Conservation (phyloP, 2,113 vertebrate genomes). For the Todiramphus saurophagus region DNA sequence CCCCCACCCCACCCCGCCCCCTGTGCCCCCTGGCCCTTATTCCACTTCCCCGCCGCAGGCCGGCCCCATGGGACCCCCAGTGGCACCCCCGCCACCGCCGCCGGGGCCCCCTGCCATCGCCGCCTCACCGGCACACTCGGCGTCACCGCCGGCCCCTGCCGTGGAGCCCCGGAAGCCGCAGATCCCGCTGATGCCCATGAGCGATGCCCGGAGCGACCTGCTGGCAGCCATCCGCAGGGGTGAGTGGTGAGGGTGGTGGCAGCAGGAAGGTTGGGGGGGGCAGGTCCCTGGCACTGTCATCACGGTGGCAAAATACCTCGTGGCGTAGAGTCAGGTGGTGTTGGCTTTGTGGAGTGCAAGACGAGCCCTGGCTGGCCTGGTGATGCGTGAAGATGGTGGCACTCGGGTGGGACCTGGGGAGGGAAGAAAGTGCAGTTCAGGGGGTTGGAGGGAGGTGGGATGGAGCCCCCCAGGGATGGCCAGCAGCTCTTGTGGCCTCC, state of each 20-base stretch:
- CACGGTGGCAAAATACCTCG: accelerated
- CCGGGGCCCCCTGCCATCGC: conserved; percentile 51
- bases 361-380: accelerated
- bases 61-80: conserved; percentile 74
- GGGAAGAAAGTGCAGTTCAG: accelerated
- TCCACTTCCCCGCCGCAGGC: conserved; percentile 76
- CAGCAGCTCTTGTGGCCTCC: accelerated
- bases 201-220: conserved; percentile 90
- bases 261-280: accelerated
- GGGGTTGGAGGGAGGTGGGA: neutral
- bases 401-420: neutral
- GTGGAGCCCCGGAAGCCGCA: conserved; percentile 78
- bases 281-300: accelerated
- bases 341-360: accelerated
- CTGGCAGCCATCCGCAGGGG: conserved; percentile 91
- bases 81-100: conserved; percentile 40
- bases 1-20: too few relatives aligned
- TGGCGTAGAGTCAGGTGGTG: accelerated
- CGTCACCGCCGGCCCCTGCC: conserved; percentile 50
- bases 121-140: conserved; percentile 68
- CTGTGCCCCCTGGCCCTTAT: conserved; percentile 78
- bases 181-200: conserved; percentile 87
- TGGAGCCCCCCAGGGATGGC: accelerated
- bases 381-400: neutral
- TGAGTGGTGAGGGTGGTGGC: neutral